These are phyloP conservation scores for Poeciliopsis turrubarensis DNA, from an alignment of 2,113 vertebrate species.

Conservation along the genomic window DNA sequence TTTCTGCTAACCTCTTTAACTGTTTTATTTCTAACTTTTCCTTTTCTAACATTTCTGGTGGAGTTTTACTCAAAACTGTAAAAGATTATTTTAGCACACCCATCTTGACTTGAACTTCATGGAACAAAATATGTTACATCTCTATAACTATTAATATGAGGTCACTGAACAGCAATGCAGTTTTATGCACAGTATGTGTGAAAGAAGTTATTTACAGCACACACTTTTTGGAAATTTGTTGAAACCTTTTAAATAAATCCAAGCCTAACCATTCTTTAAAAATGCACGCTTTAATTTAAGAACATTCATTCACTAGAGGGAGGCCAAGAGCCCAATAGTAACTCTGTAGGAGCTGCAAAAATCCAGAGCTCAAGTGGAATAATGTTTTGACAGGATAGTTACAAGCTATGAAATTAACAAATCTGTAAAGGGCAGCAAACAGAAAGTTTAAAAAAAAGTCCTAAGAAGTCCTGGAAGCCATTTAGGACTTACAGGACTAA, in stretches of 20 bases:
- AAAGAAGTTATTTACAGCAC: not conserved
- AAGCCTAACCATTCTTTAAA: not conserved
- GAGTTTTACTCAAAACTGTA: not conserved
- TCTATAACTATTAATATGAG: conserved; percentile 4
- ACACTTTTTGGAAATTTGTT: not conserved
- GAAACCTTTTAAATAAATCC: not conserved
- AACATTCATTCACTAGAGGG: too few species aligned
- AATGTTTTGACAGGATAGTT: too few species aligned
- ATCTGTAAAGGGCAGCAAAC: too few species aligned
- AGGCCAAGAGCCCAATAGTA: too few species aligned
- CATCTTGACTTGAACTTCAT: not conserved
- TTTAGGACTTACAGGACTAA: too few species aligned
- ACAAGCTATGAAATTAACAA: too few species aligned
- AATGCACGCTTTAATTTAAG: not conserved
- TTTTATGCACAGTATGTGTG: not conserved
- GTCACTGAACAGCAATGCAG: not conserved
- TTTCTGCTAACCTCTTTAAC: not conserved
- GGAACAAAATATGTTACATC: not conserved
- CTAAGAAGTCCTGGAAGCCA: too few species aligned
- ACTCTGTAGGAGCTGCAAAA: too few species aligned
- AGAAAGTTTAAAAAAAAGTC: too few species aligned
- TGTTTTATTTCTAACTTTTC: too few species aligned
- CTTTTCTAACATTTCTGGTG: not conserved
- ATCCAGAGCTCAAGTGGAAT: too few species aligned
- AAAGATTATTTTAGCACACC: not conserved